Evolutionary conservation across 2,888 invertebrate genomes (phyloP).

Genomic region (Agonopterix heracliana): DNA sequence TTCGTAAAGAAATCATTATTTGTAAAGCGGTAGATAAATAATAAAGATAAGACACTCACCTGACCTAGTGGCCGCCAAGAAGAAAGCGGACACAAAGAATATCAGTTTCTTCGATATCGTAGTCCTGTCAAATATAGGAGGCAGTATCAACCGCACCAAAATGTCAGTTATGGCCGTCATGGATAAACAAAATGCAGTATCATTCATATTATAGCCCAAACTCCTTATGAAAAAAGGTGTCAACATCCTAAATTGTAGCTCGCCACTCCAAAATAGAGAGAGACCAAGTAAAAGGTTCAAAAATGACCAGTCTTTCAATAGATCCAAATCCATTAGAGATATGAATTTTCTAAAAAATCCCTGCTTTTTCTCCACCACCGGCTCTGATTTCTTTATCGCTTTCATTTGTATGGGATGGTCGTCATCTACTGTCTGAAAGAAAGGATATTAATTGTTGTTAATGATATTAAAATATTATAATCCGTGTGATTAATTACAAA

Average conservation of each 20-base stretch:
- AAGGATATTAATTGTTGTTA: background rate
- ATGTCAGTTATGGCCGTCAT: constrained; percentile 86
- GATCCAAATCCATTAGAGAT: constrained; percentile 81
- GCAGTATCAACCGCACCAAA: constrained; percentile 81
- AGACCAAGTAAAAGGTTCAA: constrained; percentile 83
- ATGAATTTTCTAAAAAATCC: constrained; percentile 77
- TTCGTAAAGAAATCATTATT: too few relatives aligned
- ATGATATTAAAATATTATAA: too few relatives aligned
- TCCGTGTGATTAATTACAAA: too few relatives aligned
- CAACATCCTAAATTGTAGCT: constrained; percentile 84
- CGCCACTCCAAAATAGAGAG: constrained; percentile 84
- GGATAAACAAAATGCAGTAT: constrained; percentile 84
- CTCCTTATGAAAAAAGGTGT: constrained; percentile 81
- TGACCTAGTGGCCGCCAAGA: constrained; percentile 83
- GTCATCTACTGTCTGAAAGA: constrained; percentile 53
- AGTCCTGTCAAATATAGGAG: constrained; percentile 83
- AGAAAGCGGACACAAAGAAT: constrained; percentile 82
- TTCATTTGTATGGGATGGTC: constrained; percentile 70
- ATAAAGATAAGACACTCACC: constrained; percentile 66
- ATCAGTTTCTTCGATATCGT: constrained; percentile 81
- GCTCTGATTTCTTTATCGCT: constrained; percentile 53
- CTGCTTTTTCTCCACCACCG: constrained; percentile 39
- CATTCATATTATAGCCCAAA: constrained; percentile 78
- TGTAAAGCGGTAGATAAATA: too few relatives aligned
- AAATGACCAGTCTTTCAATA: constrained; percentile 83